phyloP scores from a whole-genome alignment of 2,113 vertebrate genomes.

The Crocuta crocuta region DNA sequence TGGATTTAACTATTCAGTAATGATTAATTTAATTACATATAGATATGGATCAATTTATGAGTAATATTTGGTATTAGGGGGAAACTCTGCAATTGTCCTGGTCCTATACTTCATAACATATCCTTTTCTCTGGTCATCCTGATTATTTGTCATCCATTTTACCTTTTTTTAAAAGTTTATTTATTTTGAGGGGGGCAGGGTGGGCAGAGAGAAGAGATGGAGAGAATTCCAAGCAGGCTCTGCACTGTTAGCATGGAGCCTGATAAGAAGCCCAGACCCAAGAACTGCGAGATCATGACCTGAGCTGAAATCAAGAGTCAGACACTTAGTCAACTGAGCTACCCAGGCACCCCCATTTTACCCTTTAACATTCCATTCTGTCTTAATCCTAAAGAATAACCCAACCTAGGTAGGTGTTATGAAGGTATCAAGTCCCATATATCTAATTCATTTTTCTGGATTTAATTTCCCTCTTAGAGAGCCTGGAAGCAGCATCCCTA shows the following conservation, averaged over 20 bases:
- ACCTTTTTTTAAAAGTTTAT: neutral
- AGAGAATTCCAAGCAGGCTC: no score
- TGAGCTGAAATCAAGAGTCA: no score
- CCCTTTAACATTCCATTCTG: neutral
- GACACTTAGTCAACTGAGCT: no score
- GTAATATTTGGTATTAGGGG: neutral
- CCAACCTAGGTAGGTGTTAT: neutral
- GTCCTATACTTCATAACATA: neutral
- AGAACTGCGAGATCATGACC: no score
- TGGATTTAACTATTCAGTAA: neutral
- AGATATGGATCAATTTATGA: neutral
- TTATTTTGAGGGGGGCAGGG: no score
- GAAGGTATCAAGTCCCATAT: neutral
- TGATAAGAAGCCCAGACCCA: no score
- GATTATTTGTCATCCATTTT: neutral
- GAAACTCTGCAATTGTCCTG: neutral
- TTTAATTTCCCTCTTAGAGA: neutral
- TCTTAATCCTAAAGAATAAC: neutral
- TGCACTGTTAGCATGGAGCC: no score
- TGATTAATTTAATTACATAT: neutral
- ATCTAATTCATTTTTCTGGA: neutral
- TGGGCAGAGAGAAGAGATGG: no score
- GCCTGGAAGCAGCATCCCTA: neutral
- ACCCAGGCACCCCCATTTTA: neutral
- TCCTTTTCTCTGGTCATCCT: neutral